phyloP scores from a whole-genome alignment of 2,113 vertebrate genomes.

The Callospermophilus lateralis region DNA sequence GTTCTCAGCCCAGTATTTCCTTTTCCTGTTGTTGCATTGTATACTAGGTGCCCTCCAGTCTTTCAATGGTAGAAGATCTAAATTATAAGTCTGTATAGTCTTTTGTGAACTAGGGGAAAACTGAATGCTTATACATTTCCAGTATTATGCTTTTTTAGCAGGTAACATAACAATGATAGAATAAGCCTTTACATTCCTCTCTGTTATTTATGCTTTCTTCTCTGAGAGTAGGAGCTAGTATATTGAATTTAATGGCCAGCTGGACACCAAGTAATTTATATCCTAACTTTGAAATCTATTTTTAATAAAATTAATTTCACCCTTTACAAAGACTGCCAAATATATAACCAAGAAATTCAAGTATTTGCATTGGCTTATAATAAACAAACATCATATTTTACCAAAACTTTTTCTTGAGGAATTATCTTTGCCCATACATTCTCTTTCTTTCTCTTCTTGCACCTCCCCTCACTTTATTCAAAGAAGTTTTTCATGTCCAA shows the following conservation, averaged over 20 bases:
- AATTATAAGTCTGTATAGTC: background rate
- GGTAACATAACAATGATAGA: background rate
- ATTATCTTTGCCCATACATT: too few species aligned
- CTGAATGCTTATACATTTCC: background rate
- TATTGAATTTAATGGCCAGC: too few species aligned
- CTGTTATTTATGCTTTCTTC: background rate
- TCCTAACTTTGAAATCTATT: background rate
- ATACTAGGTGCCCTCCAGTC: background rate
- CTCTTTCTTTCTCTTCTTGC: too few species aligned
- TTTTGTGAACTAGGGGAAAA: background rate
- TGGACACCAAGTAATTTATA: background rate
- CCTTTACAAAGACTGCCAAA: background rate
- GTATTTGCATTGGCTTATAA: background rate
- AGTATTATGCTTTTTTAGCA: background rate
- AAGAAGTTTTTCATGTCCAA: background rate
- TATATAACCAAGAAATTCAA: background rate
- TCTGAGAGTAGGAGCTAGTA: background rate
- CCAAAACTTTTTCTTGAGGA: background rate
- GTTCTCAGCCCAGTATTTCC: background rate
- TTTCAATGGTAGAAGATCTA: background rate
- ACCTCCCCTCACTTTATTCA: too few species aligned
- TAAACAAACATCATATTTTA: background rate
- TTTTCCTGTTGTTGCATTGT: background rate
- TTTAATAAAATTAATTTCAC: background rate
- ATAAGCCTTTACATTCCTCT: background rate